Percentiles rank a stretch among this genome's conserved stretches.
phyloP scores from a whole-genome alignment of 2,888 invertebrate species.

The Orthosia gracilis region DNA sequence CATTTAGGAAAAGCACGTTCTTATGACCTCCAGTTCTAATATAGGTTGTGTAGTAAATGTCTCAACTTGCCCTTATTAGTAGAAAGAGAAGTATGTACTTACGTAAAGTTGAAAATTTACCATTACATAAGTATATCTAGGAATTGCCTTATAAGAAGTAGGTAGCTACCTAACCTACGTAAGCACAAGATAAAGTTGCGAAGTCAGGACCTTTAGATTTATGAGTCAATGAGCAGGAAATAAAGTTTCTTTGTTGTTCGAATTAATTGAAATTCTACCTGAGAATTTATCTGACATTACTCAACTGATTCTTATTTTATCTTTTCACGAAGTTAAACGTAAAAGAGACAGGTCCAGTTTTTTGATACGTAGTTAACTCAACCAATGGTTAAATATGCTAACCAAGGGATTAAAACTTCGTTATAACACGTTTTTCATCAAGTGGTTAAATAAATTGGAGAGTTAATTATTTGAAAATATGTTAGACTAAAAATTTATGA shows the following conservation, averaged over 20 bases:
- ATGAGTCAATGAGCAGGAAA: constrained; percentile 29
- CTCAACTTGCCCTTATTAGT: not conserved
- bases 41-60: not conserved
- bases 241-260: not conserved
- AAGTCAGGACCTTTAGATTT: not conserved
- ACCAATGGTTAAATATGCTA: too few species aligned
- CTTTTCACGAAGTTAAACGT: too few species aligned
- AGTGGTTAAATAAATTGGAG: too few species aligned
- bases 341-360: too few species aligned
- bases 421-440: too few species aligned
- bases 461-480: too few species aligned
- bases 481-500: too few species aligned
- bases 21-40: not conserved
- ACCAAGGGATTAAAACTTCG: too few species aligned
- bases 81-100: too few species aligned
- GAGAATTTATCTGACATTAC: not conserved
- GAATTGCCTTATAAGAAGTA: not conserved
- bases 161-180: not conserved
- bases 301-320: not conserved
- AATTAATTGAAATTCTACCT: not conserved
- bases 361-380: too few species aligned
- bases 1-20: not conserved
- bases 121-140: not conserved
- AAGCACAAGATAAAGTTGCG: not conserved
- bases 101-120: not conserved